phyloP scores from a whole-genome alignment of 2,888 invertebrate genomes.

The Trilocha varians region DNA sequence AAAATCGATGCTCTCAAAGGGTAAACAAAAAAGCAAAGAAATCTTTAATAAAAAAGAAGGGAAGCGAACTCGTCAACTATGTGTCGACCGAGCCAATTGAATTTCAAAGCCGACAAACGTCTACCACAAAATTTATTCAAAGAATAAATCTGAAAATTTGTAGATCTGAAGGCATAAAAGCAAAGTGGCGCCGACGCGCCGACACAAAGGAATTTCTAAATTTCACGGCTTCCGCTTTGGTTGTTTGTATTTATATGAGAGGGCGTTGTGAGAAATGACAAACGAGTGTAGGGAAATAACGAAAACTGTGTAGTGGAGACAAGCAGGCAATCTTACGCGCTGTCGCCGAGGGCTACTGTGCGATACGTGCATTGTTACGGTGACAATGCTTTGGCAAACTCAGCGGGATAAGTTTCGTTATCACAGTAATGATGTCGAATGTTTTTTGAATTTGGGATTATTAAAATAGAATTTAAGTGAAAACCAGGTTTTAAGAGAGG shows the following conservation, averaged over 20 bases:
- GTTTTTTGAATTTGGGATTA: too few species aligned
- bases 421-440: too few species aligned
- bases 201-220: slow-evolving; percentile 72
- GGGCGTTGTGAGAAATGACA: slow-evolving; percentile 64
- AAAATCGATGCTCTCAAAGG: slow-evolving; percentile 28
- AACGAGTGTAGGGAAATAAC: slow-evolving; percentile 48
- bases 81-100: slow-evolving; percentile 70
- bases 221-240: slow-evolving; percentile 69
- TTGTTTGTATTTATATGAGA: slow-evolving; percentile 68
- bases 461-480: too few species aligned
- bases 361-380: background rate
- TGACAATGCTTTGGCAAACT: slow-evolving; percentile 5
- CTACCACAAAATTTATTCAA: slow-evolving; percentile 72
- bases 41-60: slow-evolving; percentile 43
- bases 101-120: slow-evolving; percentile 69
- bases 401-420: background rate
- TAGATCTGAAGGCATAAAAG: slow-evolving; percentile 68
- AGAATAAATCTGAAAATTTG: slow-evolving; percentile 74
- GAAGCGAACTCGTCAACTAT: slow-evolving; percentile 61
- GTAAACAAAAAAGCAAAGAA: slow-evolving; percentile 37
- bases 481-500: too few species aligned
- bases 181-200: slow-evolving; percentile 64
- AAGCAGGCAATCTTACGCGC: slow-evolving; percentile 29
- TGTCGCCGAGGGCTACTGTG: slow-evolving; percentile 20
- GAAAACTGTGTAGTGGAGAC: slow-evolving; percentile 16